A percentile compares a stretch with the other conserved stretches of the same genome.
Conservation (phyloP, 2,888 invertebrate species). For the Cyclophora albipunctata region DNA sequence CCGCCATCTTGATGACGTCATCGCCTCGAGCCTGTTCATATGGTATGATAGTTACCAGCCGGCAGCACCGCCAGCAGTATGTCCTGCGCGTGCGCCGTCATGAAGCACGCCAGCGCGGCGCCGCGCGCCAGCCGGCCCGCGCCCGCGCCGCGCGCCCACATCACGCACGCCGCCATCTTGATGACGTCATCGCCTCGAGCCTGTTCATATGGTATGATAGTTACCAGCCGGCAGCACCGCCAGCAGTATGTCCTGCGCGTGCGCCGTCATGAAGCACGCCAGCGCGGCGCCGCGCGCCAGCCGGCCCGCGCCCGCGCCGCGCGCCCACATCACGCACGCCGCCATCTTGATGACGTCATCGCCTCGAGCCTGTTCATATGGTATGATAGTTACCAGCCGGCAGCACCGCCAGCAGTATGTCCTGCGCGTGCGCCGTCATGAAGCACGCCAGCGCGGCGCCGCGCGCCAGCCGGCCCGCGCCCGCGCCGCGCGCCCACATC, state of each 20-base stretch:
- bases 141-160: constrained; percentile 67
- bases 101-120: constrained; percentile 77
- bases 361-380: too few species aligned
- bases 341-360: too few species aligned
- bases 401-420: too few species aligned
- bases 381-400: too few species aligned
- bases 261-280: constrained; percentile 81
- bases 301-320: constrained; percentile 51
- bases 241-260: too few species aligned
- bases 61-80: too few species aligned
- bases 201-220: too few species aligned
- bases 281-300: constrained; percentile 74
- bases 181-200: too few species aligned
- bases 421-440: constrained; percentile 79
- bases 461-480: constrained; percentile 65
- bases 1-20: constrained; percentile 79
- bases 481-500: constrained; percentile 50
- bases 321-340: neutral
- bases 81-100: constrained; percentile 83
- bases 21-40: too few species aligned
- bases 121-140: constrained; percentile 69
- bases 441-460: constrained; percentile 78
- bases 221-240: too few species aligned
- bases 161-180: too few species aligned
- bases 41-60: too few species aligned